Percentiles rank a stretch among this genome's conserved stretches.
Conservation (phyloP, 2,797 vertebrate genomes). For the Eupleurogrammus muticus region DNA sequence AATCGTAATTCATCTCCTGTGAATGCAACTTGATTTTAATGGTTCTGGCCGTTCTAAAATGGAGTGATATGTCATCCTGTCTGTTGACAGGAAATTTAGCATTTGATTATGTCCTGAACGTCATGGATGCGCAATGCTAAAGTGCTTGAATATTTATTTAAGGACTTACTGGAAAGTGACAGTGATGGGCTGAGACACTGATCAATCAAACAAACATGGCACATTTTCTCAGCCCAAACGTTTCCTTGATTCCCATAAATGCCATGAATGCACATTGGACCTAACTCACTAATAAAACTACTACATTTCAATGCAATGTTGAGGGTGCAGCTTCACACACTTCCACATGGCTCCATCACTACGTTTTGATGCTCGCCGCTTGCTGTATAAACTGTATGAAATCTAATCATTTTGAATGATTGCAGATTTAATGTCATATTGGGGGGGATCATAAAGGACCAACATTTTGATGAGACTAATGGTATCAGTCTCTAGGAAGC, state of each 20-base stretch:
- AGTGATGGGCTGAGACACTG: neutral
- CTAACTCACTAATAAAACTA: no score
- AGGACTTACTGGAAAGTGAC: neutral
- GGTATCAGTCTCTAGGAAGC: conserved; percentile 2
- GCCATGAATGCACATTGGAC: neutral
- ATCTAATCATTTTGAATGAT: neutral
- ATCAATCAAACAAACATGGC: neutral
- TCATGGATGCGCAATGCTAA: no score
- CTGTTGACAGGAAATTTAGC: no score
- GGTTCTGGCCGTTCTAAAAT: neutral
- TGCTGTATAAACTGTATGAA: no score
- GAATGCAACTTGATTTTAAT: neutral
- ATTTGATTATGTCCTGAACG: no score
- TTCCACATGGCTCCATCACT: no score
- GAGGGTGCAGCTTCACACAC: no score
- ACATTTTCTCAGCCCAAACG: neutral
- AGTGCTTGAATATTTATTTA: no score
- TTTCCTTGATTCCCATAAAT: neutral
- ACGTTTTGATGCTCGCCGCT: no score
- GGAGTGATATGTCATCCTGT: neutral
- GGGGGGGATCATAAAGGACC: no score
- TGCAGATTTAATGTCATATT: neutral
- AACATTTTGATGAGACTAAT: conserved; percentile 4
- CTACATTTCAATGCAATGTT: no score
- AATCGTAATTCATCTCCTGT: neutral